Conservation (phyloP, 2,888 invertebrate species). For the Physocephala rufipes region DNA sequence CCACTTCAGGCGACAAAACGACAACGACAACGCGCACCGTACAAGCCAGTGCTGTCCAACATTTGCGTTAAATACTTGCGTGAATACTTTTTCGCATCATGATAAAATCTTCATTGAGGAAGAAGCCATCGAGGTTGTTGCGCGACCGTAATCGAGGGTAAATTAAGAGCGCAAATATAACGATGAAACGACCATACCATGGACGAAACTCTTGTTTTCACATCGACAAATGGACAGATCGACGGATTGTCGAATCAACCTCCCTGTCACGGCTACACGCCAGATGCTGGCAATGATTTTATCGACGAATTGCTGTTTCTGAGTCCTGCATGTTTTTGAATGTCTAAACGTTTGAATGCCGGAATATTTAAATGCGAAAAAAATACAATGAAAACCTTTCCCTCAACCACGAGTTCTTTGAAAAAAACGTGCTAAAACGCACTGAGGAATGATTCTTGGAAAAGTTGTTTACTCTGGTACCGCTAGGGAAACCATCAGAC, state of each 20-base stretch:
- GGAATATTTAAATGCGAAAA: too few relatives aligned
- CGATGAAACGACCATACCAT: conserved; percentile 8
- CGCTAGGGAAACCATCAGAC: neutral
- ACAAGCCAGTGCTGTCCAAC: conserved; percentile 7
- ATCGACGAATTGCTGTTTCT: too few relatives aligned
- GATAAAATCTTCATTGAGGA: conserved; percentile 24
- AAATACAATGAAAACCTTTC: too few relatives aligned
- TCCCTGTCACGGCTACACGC: too few relatives aligned
- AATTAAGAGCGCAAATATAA: conserved; percentile 28
- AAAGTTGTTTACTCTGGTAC: conserved; percentile 2
- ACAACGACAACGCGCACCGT: conserved; percentile 5
- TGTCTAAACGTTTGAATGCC: neutral
- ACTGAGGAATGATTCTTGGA: too few relatives aligned
- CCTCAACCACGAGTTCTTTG: too few relatives aligned
- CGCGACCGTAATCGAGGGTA: conserved; percentile 18
- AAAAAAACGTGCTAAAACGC: too few relatives aligned
- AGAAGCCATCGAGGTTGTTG: neutral
- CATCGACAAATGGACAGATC: conserved; percentile 1
- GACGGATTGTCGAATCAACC: conserved; percentile 14
- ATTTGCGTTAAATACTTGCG: conserved; percentile 24
- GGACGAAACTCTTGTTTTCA: too few relatives aligned
- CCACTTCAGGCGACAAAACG: conserved; percentile 45
- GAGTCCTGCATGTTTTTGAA: neutral
- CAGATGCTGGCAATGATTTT: too few relatives aligned
- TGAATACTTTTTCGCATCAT: conserved; percentile 24